phyloP scores from a whole-genome alignment of 2,797 vertebrate genomes.

The Sebastes matsubarae region DNA sequence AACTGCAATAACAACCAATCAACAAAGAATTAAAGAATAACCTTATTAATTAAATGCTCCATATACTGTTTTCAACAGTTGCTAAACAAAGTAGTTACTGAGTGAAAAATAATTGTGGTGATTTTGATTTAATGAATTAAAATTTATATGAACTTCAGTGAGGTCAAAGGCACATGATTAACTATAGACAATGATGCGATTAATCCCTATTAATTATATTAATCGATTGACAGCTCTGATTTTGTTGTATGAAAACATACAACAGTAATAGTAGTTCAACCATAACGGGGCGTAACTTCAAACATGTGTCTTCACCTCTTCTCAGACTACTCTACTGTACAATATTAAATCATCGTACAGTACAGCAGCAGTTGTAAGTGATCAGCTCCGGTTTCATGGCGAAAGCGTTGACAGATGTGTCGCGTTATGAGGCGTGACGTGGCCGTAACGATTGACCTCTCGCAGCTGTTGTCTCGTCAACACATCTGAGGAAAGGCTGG shows the following conservation, averaged over 20 bases:
- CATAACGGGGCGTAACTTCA: background rate
- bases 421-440: conserved; percentile 65
- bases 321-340: conserved; percentile 5
- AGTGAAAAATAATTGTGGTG: conserved; percentile 15
- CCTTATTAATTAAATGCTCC: background rate
- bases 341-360: conserved; percentile 35
- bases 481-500: conserved; percentile 36
- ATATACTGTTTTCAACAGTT: background rate
- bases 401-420: conserved; percentile 74
- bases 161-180: conserved; percentile 14
- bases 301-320: background rate
- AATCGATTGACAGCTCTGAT: no score
- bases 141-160: conserved; percentile 1
- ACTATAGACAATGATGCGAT: no score
- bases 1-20: background rate
- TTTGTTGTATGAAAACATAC: background rate
- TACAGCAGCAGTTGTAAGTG: conserved; percentile 48
- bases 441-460: conserved; percentile 38
- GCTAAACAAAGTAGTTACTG: background rate
- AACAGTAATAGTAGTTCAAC: background rate
- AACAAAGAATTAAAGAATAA: background rate
- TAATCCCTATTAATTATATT: no score
- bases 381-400: conserved; percentile 62
- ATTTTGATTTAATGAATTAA: conserved; percentile 30
- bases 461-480: conserved; percentile 74